phyloP scores from a whole-genome alignment of 2,888 invertebrate genomes.

The Hydriomena furcata region DNA sequence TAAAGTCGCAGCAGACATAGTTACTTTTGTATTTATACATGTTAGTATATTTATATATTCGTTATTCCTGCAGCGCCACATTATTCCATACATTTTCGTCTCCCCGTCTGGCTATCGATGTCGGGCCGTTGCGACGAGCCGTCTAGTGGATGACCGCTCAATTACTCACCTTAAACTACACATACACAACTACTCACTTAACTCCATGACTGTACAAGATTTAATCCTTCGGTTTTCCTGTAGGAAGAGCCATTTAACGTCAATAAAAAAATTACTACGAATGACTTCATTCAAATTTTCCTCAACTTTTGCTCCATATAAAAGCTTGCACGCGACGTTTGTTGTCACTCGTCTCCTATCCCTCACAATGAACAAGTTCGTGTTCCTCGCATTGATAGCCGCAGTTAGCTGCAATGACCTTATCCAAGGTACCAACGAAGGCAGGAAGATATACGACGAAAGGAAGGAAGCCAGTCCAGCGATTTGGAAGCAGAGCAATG shows the following conservation, averaged over 20 bases:
- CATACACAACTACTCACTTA: conserved; percentile 19
- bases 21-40: no score
- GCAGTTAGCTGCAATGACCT: conserved; percentile 55
- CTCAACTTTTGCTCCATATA: conserved; percentile 61
- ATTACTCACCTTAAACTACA: conserved; percentile 2
- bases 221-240: conserved; percentile 57
- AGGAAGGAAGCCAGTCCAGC: conserved; percentile 62
- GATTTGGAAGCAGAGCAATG: conserved; percentile 60
- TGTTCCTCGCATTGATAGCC: conserved; percentile 47
- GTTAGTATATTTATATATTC: no score
- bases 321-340: conserved; percentile 39
- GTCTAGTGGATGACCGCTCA: no score
- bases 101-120: no score
- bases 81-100: no score
- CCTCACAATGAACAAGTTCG: conserved; percentile 47
- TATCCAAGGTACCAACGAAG: conserved; percentile 47
- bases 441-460: conserved; percentile 59
- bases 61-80: no score
- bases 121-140: no score
- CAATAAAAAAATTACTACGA: conserved; percentile 54
- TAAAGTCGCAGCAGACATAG: no score
- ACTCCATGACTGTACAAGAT: conserved; percentile 44
- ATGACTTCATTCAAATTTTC: conserved; percentile 61
- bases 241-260: conserved; percentile 58
- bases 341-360: conserved; percentile 46